Conservation (phyloP, 2,797 vertebrate species). For the Sebastes oblongus region DNA sequence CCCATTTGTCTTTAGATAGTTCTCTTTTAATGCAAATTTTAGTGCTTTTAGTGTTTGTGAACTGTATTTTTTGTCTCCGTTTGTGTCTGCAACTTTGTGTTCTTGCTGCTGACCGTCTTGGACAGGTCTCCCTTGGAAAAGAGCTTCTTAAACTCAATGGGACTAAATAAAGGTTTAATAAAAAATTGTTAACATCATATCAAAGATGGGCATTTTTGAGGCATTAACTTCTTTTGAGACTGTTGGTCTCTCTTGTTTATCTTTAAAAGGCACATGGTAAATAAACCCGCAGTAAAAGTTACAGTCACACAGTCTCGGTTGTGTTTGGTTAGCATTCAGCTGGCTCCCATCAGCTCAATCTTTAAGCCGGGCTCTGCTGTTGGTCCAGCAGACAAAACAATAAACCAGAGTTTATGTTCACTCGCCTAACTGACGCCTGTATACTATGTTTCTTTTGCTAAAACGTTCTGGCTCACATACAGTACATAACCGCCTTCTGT, state of each 20-base stretch:
- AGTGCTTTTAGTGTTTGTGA: no score
- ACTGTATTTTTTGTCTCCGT: no score
- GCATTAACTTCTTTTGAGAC: not conserved
- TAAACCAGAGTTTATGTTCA: not conserved
- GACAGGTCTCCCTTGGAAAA: no score
- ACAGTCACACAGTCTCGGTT: not conserved
- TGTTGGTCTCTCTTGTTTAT: conserved; percentile 11
- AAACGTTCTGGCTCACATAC: not conserved
- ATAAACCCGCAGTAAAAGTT: conserved; percentile 9
- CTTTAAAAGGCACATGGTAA: not conserved
- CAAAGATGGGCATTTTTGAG: not conserved
- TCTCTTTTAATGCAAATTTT: no score
- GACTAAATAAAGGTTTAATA: no score
- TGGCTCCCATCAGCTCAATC: not conserved
- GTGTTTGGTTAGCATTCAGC: conserved; percentile 12
- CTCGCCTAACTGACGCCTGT: not conserved
- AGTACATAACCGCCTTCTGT: not conserved
- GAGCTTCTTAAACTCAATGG: no score
- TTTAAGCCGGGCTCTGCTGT: not conserved
- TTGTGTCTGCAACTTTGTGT: no score
- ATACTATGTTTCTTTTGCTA: conserved; percentile 1
- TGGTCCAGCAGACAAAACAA: conserved; percentile 11
- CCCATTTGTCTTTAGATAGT: no score
- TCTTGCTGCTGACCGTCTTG: no score
- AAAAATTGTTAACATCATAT: not conserved